Percentiles rank a stretch among this genome's conserved stretches.
These are phyloP conservation scores for Drosophila baimaii DNA, from an alignment of 1,140 invertebrate species.

Conservation along the genomic window DNA sequence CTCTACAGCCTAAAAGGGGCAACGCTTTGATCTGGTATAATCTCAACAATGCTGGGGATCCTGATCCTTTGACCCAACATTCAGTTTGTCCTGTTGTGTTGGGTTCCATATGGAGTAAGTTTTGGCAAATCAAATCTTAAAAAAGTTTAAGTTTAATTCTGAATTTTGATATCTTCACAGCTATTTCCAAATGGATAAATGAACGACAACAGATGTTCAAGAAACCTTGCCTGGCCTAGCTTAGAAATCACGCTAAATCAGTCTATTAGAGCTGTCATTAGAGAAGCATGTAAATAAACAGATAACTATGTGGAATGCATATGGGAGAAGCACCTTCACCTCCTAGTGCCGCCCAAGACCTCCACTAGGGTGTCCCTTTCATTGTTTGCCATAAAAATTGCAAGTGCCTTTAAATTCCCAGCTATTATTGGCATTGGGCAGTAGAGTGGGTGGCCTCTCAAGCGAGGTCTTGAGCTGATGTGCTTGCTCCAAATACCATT, in stretches of 20 bases:
- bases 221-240: conserved; percentile 44
- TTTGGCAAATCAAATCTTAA: neutral
- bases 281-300: conserved; percentile 54
- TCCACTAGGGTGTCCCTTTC: conserved; percentile 19
- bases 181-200: conserved; percentile 50
- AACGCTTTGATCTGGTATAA: conserved; percentile 52
- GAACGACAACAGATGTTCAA: conserved; percentile 17
- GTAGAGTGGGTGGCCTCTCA: neutral
- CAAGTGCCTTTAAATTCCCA: conserved; percentile 68
- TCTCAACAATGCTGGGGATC: conserved; percentile 16
- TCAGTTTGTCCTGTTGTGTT: conserved; percentile 51
- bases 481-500: conserved; percentile 79
- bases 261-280: conserved; percentile 22
- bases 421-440: conserved; percentile 14
- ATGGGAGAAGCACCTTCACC: conserved; percentile 6
- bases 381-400: conserved; percentile 72
- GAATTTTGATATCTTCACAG: conserved; percentile 18
- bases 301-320: conserved; percentile 1
- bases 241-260: conserved; percentile 1
- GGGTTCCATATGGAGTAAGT: conserved; percentile 56
- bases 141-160: neutral
- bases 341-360: conserved; percentile 3
- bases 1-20: conserved; percentile 35
- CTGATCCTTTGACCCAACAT: conserved; percentile 27
- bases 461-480: conserved; percentile 53